Conservation (phyloP, 2,888 invertebrate species). For the Holacanthella duospinosa region DNA sequence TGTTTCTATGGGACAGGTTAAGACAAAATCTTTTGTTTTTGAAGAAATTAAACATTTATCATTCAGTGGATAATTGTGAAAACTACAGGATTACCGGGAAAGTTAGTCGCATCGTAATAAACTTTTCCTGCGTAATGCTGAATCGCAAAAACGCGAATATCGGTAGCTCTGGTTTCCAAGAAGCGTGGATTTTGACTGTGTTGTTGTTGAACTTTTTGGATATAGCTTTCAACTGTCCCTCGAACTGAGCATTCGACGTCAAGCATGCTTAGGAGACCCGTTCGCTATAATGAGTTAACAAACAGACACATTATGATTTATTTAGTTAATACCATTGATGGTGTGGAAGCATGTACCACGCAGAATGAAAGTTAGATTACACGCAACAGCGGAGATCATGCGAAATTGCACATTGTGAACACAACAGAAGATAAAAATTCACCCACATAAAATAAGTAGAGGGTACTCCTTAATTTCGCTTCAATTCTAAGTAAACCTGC, state of each 20-base stretch:
- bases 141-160: conserved; percentile 74
- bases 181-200: conserved; percentile 72
- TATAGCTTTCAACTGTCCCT: conserved; percentile 67
- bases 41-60: conserved; percentile 14
- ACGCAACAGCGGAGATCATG: too few relatives aligned
- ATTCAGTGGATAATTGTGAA: background rate
- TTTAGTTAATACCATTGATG: too few relatives aligned
- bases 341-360: too few relatives aligned
- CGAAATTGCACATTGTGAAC: too few relatives aligned
- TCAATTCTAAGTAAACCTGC: too few relatives aligned
- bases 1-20: conserved; percentile 78
- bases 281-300: conserved; percentile 54
- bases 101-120: conserved; percentile 77
- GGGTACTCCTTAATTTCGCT: too few relatives aligned
- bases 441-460: too few relatives aligned
- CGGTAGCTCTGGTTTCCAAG: conserved; percentile 61
- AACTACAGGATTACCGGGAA: conserved; percentile 49
- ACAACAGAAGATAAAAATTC: too few relatives aligned
- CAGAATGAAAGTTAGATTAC: too few relatives aligned
- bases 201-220: conserved; percentile 66
- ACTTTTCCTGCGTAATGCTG: conserved; percentile 82
- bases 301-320: too few relatives aligned
- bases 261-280: conserved; percentile 79
- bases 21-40: conserved; percentile 81
- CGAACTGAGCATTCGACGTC: conserved; percentile 82